phyloP scores from a whole-genome alignment of 2,888 invertebrate species.

The Gisinianus flammeolus region DNA sequence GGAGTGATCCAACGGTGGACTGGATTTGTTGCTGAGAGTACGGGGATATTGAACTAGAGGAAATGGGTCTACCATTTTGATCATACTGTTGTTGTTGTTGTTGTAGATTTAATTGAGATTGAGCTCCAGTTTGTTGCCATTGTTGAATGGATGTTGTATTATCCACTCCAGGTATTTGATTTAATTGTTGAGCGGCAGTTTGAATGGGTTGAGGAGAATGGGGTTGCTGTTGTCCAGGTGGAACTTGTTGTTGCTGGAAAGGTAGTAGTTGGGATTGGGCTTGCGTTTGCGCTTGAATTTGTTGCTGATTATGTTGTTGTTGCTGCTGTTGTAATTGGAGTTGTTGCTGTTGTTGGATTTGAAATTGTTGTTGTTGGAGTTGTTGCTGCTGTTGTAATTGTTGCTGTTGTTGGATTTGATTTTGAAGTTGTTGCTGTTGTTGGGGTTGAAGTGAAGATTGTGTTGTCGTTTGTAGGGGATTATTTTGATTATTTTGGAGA shows the following conservation, averaged over 20 bases:
- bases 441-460: constrained; percentile 22
- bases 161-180: constrained; percentile 14
- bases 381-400: constrained; percentile 32
- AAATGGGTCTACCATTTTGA: constrained; percentile 31
- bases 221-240: constrained; percentile 35
- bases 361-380: constrained; percentile 32
- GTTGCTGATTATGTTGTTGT: constrained; percentile 44
- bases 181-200: constrained; percentile 25
- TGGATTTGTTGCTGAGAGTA: constrained; percentile 42
- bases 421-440: constrained; percentile 29
- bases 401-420: constrained; percentile 28
- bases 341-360: constrained; percentile 33
- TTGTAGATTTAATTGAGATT: constrained; percentile 33
- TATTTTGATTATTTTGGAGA: no score
- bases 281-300: constrained; percentile 12
- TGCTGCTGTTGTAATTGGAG: constrained; percentile 39
- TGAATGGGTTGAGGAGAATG: constrained; percentile 36
- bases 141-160: constrained; percentile 16
- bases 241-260: constrained; percentile 48
- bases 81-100: constrained; percentile 43
- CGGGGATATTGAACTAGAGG: constrained; percentile 33
- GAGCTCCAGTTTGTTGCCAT: constrained; percentile 40
- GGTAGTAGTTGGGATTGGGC: constrained; percentile 19
- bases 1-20: neutral
- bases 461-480: neutral